These are phyloP conservation scores for Poecilia velifera DNA, from an alignment of 2,797 vertebrate species.

Conservation along the genomic window DNA sequence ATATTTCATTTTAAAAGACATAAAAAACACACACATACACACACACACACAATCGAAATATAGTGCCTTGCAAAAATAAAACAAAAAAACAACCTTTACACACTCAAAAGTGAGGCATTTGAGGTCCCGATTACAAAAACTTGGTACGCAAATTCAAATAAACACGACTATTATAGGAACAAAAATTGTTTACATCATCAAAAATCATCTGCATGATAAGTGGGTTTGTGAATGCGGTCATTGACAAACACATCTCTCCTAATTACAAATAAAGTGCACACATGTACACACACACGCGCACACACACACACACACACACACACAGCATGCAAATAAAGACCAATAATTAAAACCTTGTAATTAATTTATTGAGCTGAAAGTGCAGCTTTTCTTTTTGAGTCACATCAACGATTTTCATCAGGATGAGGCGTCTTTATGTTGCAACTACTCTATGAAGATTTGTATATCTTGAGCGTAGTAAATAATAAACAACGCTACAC, in stretches of 20 bases:
- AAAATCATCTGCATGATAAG: conserved; percentile 8
- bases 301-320: conserved; percentile 2
- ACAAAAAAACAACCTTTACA: neutral
- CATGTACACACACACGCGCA: neutral
- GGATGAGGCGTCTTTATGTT: conserved; percentile 50
- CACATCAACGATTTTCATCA: conserved; percentile 97
- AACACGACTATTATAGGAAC: conserved; percentile 40
- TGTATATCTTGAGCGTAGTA: conserved; percentile 19
- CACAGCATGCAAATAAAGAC: conserved; percentile 61
- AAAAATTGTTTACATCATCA: conserved; percentile 1
- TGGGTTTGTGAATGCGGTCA: conserved; percentile 56
- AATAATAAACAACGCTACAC: neutral
- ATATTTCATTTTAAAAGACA: neutral
- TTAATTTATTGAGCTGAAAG: conserved; percentile 99
- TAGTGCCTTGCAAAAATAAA: neutral
- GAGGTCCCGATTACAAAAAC: neutral
- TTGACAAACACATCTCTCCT: conserved; percentile 36
- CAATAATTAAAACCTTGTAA: conserved; percentile 99
- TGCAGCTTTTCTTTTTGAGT: conserved; percentile 93
- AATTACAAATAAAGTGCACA: conserved; percentile 31
- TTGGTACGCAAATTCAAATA: neutral
- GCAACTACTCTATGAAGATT: neutral
- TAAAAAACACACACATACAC: conserved; percentile 2
- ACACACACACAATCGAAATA: neutral
- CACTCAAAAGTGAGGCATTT: neutral